Conservation (phyloP, 2,113 vertebrate genomes). For the Thymallus thymallus region DNA sequence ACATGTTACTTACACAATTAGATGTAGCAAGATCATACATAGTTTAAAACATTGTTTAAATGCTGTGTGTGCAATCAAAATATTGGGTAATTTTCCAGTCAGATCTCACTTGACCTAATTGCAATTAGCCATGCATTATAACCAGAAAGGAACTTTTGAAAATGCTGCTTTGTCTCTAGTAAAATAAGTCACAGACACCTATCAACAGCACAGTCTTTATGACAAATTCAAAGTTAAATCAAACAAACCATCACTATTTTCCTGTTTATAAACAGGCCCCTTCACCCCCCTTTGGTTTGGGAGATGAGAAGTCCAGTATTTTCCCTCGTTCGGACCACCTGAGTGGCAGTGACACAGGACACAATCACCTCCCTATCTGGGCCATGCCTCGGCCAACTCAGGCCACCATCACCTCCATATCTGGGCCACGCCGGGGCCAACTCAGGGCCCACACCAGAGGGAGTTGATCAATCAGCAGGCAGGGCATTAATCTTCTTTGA, state of each 20-base stretch:
- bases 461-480: conserved; percentile 72
- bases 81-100: not conserved
- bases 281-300: conserved; percentile 54
- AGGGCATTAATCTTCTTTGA: conserved; percentile 76
- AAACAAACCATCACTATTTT: conserved; percentile 29
- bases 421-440: conserved; percentile 59
- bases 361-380: conserved; percentile 64
- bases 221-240: conserved; percentile 49
- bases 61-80: not conserved
- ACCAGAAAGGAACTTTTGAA: too few relatives aligned
- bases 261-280: conserved; percentile 62
- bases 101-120: too few relatives aligned
- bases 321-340: conserved; percentile 57
- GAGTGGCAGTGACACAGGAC: conserved; percentile 56
- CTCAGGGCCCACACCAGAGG: conserved; percentile 56
- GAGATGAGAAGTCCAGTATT: conserved; percentile 50
- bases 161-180: not conserved
- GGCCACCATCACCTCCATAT: conserved; percentile 60
- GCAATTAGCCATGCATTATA: too few relatives aligned
- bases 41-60: too few relatives aligned
- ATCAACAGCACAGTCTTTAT: conserved; percentile 33
- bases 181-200: conserved; percentile 10
- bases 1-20: not conserved
- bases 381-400: conserved; percentile 48
- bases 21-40: not conserved